phyloP scores from a whole-genome alignment of 2,888 invertebrate genomes.

The Aleiodes testaceus region DNA sequence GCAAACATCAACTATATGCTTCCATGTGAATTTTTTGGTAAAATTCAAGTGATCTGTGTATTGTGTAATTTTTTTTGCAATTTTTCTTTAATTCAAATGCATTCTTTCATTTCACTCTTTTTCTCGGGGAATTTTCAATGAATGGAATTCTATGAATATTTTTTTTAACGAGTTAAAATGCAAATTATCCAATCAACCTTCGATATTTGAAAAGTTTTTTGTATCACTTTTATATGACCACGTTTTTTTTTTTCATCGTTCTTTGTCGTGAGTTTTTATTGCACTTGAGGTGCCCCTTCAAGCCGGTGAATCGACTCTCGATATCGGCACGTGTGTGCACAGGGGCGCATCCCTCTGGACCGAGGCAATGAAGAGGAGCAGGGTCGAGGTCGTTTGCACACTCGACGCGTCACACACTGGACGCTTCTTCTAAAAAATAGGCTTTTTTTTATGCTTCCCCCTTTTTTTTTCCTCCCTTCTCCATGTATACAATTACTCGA shows the following conservation, averaged over 20 bases:
- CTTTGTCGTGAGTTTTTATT: conserved; percentile 26
- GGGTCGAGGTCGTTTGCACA: conserved; percentile 39
- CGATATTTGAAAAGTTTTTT: background rate
- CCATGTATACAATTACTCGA: background rate
- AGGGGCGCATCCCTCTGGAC: conserved; percentile 27
- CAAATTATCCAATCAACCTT: background rate
- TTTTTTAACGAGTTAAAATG: background rate
- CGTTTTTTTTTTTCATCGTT: background rate
- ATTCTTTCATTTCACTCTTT: background rate
- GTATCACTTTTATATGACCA: background rate
- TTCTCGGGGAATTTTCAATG: background rate
- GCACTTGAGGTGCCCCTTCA: conserved; percentile 10
- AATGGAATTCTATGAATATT: background rate
- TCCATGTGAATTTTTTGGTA: background rate
- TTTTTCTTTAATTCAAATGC: background rate
- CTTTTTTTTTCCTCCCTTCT: background rate
- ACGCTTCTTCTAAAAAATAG: conserved; percentile 29
- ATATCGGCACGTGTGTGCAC: conserved; percentile 39
- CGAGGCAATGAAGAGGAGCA: background rate
- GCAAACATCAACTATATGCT: background rate
- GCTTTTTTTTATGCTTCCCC: background rate
- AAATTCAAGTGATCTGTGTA: background rate
- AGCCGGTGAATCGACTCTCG: conserved; percentile 27
- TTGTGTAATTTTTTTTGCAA: background rate
- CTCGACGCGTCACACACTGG: conserved; percentile 14